phyloP scores from a whole-genome alignment of 2,113 vertebrate genomes.

The Macquaria ambigua region DNA sequence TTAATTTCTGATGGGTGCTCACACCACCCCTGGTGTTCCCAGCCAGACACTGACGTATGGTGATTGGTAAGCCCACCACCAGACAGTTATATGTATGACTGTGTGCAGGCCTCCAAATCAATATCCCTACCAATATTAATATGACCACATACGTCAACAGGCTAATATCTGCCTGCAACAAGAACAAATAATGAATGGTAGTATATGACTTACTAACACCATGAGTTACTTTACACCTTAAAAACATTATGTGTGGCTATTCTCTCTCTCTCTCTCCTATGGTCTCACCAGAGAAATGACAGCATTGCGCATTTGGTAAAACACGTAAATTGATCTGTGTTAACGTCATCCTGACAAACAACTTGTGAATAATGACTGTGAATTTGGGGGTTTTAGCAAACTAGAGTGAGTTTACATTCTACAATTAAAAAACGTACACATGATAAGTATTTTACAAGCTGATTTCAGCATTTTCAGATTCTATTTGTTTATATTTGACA shows the following conservation, averaged over 20 bases:
- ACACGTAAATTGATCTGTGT: not conserved
- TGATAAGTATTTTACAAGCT: not conserved
- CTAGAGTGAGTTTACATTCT: not conserved
- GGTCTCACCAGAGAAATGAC: not conserved
- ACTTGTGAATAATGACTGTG: not conserved
- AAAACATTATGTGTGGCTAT: not conserved
- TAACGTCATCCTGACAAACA: not conserved
- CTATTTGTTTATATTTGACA: not conserved
- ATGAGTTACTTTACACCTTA: not conserved
- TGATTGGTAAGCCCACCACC: conserved; percentile 70
- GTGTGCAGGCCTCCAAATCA: conserved; percentile 72
- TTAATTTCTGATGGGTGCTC: conserved; percentile 50
- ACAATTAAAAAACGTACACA: not conserved
- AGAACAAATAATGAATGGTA: conserved; percentile 36
- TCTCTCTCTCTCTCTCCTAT: not conserved
- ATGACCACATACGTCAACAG: conserved; percentile 44
- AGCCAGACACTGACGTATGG: conserved; percentile 68
- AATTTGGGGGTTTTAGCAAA: not conserved
- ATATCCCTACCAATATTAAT: conserved; percentile 71
- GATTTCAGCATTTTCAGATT: not conserved
- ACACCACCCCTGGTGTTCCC: conserved; percentile 71
- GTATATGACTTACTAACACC: conserved; percentile 28
- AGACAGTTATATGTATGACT: conserved; percentile 72
- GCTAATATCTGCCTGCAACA: conserved; percentile 9
- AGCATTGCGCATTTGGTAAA: not conserved